Conservation (phyloP, 2,888 invertebrate species). For the Nemotelus pantherinus region DNA sequence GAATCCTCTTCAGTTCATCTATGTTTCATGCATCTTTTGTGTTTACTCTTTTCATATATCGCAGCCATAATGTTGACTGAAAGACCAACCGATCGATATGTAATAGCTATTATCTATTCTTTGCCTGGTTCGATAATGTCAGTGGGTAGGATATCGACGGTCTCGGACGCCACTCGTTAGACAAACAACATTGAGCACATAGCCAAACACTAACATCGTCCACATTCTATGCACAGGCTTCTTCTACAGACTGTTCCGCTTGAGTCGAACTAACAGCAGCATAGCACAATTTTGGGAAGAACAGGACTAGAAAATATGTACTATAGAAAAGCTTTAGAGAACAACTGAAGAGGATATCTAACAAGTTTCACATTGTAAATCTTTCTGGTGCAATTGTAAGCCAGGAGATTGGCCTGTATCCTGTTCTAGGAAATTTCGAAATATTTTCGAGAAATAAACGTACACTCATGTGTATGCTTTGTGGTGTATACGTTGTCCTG, state of each 20-base stretch:
- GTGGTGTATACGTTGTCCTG: too few relatives aligned
- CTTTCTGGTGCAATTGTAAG: slow-evolving; percentile 28
- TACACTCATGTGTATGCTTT: too few relatives aligned
- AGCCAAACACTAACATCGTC: not conserved
- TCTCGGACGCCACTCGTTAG: not conserved
- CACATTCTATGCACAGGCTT: too few relatives aligned
- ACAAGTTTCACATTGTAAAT: slow-evolving; percentile 40
- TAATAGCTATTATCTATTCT: slow-evolving; percentile 35
- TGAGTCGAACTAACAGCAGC: slow-evolving; percentile 3
- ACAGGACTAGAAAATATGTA: slow-evolving; percentile 4
- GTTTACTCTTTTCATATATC: slow-evolving; percentile 35
- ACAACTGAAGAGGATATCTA: slow-evolving; percentile 33
- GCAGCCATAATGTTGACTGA: slow-evolving; percentile 35
- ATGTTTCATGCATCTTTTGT: slow-evolving; percentile 30
- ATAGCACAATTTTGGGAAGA: not conserved
- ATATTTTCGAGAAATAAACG: too few relatives aligned
- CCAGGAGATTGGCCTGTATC: slow-evolving; percentile 32
- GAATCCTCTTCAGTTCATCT: slow-evolving; percentile 1
- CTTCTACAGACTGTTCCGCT: not conserved
- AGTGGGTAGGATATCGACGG: slow-evolving; percentile 2
- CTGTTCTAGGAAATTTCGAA: not conserved
- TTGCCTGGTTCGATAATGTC: not conserved
- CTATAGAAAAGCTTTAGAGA: not conserved
- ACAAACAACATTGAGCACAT: not conserved
- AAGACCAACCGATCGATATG: slow-evolving; percentile 41